phyloP scores from a whole-genome alignment of 92 coral and sea anemone genomes.

The Diadumene lineata region DNA sequence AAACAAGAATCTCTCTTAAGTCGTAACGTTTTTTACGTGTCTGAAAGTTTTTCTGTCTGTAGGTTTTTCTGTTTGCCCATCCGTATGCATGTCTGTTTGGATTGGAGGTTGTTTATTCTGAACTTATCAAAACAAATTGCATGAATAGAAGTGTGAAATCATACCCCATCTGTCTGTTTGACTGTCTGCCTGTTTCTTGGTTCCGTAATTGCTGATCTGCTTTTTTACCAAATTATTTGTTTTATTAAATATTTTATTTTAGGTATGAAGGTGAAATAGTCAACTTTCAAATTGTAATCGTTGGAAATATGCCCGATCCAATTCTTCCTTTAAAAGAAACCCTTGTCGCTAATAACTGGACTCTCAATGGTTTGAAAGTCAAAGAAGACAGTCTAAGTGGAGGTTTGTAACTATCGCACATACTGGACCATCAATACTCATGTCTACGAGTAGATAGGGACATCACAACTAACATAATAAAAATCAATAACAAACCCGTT shows the following conservation, averaged over 20 bases:
- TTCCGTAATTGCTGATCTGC: no score
- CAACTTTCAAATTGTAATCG: neutral
- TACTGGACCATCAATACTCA: no score
- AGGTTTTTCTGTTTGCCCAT: neutral
- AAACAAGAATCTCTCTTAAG: no score
- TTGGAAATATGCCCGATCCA: neutral
- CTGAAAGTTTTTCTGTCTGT: neutral
- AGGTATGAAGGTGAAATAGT: neutral
- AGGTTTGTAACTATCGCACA: neutral
- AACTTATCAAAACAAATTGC: no score
- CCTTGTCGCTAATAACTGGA: neutral
- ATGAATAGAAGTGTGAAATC: no score
- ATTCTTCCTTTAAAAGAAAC: neutral
- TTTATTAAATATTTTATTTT: no score
- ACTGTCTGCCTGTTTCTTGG: neutral
- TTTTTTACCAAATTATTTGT: neutral
- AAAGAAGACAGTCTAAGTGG: neutral
- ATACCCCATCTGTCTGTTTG: no score
- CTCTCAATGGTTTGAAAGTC: neutral
- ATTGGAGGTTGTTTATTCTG: neutral
- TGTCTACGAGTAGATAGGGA: no score
- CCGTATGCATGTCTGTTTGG: neutral
- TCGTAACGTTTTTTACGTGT: no score
- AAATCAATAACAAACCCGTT: no score
- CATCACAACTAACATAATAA: no score